These are phyloP conservation scores for Chloroceryle aenea DNA, from an alignment of 2,113 vertebrate species.

Conservation along the genomic window DNA sequence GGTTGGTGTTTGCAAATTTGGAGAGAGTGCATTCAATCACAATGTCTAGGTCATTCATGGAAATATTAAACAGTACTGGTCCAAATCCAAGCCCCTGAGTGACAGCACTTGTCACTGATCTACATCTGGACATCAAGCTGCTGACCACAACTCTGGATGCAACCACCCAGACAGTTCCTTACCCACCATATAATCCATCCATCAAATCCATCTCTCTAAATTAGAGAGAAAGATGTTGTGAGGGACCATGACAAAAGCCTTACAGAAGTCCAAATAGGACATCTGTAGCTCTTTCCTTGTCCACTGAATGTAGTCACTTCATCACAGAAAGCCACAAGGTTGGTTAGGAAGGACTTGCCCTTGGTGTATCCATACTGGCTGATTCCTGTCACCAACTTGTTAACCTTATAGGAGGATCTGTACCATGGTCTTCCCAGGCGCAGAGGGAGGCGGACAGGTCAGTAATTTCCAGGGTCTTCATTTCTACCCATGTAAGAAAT, in stretches of 20 bases:
- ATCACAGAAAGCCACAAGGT: not conserved
- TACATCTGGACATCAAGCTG: not conserved
- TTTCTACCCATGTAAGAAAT: not conserved
- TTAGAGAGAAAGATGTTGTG: not conserved
- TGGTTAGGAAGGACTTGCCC: not conserved
- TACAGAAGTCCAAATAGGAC: not conserved
- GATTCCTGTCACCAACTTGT: not conserved
- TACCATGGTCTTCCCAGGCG: not conserved
- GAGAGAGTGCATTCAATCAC: not conserved
- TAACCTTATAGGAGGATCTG: not conserved
- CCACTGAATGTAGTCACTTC: not conserved
- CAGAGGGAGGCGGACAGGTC: not conserved
- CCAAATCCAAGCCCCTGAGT: rapidly evolving
- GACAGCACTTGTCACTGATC: not conserved
- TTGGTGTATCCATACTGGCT: not conserved
- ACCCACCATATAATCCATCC: not conserved
- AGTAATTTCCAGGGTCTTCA: not conserved
- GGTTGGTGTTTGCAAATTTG: not conserved
- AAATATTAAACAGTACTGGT: not conserved
- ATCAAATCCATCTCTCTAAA: not conserved
- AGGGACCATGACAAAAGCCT: not conserved
- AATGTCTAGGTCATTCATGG: not conserved
- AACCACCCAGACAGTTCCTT: not conserved
- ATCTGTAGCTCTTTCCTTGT: not conserved
- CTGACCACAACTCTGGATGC: not conserved